phyloP scores from a whole-genome alignment of 2,113 vertebrate species.

The Pygoscelis antarcticus region DNA sequence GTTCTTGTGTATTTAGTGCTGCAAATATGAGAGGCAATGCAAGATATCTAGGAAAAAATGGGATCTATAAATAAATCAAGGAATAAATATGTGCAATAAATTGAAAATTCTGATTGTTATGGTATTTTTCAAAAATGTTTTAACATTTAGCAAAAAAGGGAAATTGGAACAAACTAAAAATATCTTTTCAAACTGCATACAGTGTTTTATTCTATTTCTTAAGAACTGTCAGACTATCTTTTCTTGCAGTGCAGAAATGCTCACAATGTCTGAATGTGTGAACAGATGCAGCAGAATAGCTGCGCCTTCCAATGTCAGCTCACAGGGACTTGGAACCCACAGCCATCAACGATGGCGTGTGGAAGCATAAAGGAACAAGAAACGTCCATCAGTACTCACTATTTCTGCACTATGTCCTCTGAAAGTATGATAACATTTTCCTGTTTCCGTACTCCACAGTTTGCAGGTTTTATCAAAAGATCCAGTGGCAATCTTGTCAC shows the following conservation, averaged over 20 bases:
- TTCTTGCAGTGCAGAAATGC: neutral
- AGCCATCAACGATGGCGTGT: neutral
- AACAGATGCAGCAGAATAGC: neutral
- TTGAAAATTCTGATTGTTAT: neutral
- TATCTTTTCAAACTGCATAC: neutral
- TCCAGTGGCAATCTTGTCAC: constrained; percentile 95
- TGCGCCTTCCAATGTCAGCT: neutral
- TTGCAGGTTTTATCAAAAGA: constrained; percentile 97
- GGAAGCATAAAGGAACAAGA: neutral
- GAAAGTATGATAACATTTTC: constrained; percentile 91
- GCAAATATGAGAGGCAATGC: neutral
- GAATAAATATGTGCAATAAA: neutral
- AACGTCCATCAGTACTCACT: constrained; percentile 75
- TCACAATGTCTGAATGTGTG: neutral
- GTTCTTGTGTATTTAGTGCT: neutral
- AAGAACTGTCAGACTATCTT: neutral
- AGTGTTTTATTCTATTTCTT: neutral
- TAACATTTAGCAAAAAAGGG: neutral
- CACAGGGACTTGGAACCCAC: neutral
- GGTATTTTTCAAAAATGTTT: neutral
- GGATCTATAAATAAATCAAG: neutral
- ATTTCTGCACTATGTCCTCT: constrained; percentile 91
- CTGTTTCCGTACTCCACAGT: constrained; percentile 90
- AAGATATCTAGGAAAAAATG: neutral
- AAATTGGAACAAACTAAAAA: neutral